Evolutionary conservation across 2,888 invertebrate genomes (phyloP).

Genomic region (Phalangium opilio): DNA sequence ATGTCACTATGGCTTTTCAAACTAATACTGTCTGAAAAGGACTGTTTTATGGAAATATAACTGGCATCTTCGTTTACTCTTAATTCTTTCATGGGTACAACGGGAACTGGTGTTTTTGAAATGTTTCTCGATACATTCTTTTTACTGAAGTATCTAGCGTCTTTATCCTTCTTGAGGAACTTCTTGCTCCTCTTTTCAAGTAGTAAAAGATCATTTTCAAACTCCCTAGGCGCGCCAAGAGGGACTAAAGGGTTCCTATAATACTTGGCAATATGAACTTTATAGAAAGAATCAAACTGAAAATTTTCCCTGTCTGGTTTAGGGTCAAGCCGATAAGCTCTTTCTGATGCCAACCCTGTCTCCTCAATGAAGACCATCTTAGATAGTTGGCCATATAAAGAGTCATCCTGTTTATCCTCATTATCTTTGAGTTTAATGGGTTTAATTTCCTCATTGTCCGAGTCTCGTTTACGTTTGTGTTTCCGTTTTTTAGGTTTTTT

Average conservation of each 20-base stretch:
- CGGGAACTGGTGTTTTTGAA: too few relatives aligned
- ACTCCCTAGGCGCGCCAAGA: slow-evolving; percentile 4
- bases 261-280: slow-evolving; percentile 26
- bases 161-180: slow-evolving; percentile 11
- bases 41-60: slow-evolving; percentile 1
- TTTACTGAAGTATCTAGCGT: slow-evolving; percentile 23
- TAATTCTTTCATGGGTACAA: too few relatives aligned
- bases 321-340: slow-evolving; percentile 28
- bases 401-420: not conserved
- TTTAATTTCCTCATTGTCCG: too few relatives aligned
- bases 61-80: too few relatives aligned
- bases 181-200: slow-evolving; percentile 8
- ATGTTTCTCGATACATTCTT: slow-evolving; percentile 13
- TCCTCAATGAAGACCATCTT: slow-evolving; percentile 16
- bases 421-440: too few relatives aligned
- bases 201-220: not conserved
- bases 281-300: slow-evolving; percentile 28
- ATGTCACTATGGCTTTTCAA: not conserved
- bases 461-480: too few relatives aligned
- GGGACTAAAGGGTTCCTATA: slow-evolving; percentile 9
- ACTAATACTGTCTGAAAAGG: not conserved
- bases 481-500: too few relatives aligned
- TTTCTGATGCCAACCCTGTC: slow-evolving; percentile 19
- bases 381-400: slow-evolving; percentile 5
- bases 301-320: slow-evolving; percentile 26